phyloP scores from a whole-genome alignment of 2,113 vertebrate species.

The Rhinopomastus cyanomelas region DNA sequence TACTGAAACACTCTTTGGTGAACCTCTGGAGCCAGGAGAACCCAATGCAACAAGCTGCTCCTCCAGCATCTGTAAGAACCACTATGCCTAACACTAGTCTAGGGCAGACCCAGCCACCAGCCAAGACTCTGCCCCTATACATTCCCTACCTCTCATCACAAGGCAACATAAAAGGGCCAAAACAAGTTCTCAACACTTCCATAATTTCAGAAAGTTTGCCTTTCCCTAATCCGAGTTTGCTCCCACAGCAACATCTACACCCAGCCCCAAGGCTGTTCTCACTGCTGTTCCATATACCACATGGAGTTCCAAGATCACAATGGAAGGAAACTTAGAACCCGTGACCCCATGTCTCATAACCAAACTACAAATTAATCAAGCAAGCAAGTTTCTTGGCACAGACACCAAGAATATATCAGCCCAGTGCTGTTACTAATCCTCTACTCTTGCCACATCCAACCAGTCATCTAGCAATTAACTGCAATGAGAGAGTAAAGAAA shows the following conservation, averaged over 20 bases:
- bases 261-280: not conserved
- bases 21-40: not conserved
- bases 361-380: not conserved
- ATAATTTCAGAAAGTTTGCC: not conserved
- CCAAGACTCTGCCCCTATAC: not conserved
- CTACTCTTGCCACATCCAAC: not conserved
- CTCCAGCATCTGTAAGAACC: not conserved
- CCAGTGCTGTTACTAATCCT: not conserved
- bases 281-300: not conserved
- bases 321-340: not conserved
- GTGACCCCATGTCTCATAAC: not conserved
- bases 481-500: not conserved
- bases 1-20: not conserved
- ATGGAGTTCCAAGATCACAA: not conserved
- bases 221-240: not conserved
- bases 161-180: not conserved
- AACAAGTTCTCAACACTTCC: not conserved
- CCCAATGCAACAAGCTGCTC: not conserved
- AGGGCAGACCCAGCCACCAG: not conserved
- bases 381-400: not conserved
- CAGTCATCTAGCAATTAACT: not conserved
- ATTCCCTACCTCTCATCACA: not conserved
- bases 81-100: not conserved
- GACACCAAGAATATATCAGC: not conserved
- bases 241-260: not conserved